Base-by-base conservation (phyloP, 2,797 vertebrate genomes). In the Pangasius mekongensis region DNA sequence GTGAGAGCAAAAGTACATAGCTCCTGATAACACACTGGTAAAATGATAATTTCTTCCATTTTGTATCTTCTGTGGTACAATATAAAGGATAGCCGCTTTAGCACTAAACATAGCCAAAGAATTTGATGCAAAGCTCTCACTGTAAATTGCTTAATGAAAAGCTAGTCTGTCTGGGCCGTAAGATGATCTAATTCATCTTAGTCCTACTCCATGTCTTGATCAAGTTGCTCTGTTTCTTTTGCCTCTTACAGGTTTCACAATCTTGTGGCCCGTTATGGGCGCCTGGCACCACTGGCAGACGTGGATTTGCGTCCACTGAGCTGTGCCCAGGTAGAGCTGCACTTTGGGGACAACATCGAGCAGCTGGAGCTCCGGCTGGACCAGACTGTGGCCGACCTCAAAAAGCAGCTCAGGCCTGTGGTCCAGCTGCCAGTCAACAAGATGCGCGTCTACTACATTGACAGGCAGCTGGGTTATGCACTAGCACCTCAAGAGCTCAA, bases 321-420 rank as follows among this genome's bases (percentile, higher is more conserved):
- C 93, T 94, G 96, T 67, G 98, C 94, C 0, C 95, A 93, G 93
- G 97, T 99, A 71, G 96, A 98, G 22, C 95, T 99, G 49, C 98
- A 97, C 92, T 99, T 95, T 91, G 97, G 97, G 1, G 98, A 98
- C 24, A 95, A 96, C 78, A 96, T 97, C 92, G 97, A 98, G 91
- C 92, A 96, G 9, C 94, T 99, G 93, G 97, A 95, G 43, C 97
- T 99, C 83, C 96, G 96, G 33, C 96, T 99, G 91, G 97, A 98
- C 89, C 98, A 98, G 93, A 99, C 97, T 4, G 99, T 99, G 87
- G 97, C 96, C 0, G 98, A 98, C 87, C 94, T 99, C 56, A 99
- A 97, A 96, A 99, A 98, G 85, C 97, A 97, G 58, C 94, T 99
- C 2, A 96, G 95, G 90, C 93, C 95, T 86, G 92, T 98, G 0